Percentiles rank a stretch among this genome's conserved stretches.
These are phyloP conservation scores for Clitarchus hookeri DNA, from an alignment of 2,888 invertebrate species.

Conservation along the genomic window DNA sequence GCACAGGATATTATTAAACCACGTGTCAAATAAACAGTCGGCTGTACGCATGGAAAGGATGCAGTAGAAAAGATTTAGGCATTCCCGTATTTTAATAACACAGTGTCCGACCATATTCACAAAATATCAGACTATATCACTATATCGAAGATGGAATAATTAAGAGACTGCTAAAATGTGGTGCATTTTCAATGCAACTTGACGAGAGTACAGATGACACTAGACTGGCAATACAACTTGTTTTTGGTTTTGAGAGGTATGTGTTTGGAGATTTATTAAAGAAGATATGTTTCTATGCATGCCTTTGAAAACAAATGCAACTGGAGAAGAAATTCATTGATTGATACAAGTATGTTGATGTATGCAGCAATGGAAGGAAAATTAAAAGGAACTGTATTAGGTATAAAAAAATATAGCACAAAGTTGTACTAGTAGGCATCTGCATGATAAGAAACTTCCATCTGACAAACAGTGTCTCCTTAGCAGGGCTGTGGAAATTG, in stretches of 20 bases:
- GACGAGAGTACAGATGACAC: conserved; percentile 17
- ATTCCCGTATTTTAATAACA: not conserved
- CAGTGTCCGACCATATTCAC: not conserved
- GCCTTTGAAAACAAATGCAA: not conserved
- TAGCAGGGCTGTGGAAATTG: too few relatives aligned
- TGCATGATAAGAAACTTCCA: conserved; percentile 24
- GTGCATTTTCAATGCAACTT: conserved; percentile 42
- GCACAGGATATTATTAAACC: not conserved
- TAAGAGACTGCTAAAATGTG: not conserved
- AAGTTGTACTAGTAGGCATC: conserved; percentile 19
- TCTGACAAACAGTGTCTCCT: not conserved
- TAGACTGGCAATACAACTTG: conserved; percentile 10
- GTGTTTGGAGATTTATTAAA: not conserved
- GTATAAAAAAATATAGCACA: not conserved
- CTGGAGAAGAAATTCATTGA: not conserved
- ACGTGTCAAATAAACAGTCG: not conserved
- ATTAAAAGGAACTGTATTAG: not conserved
- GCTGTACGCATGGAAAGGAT: not conserved
- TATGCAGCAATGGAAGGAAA: conserved; percentile 21
- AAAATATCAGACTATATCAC: conserved; percentile 15
- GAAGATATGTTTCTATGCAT: not conserved
- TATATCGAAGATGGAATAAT: not conserved
- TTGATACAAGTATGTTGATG: not conserved
- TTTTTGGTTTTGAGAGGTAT: conserved; percentile 15
- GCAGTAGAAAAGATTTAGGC: not conserved